Evolutionary conservation across 2,888 invertebrate genomes (phyloP), one percentile per base, ranked within the genome.

Genomic region (Ormyrus labotus): DNA sequence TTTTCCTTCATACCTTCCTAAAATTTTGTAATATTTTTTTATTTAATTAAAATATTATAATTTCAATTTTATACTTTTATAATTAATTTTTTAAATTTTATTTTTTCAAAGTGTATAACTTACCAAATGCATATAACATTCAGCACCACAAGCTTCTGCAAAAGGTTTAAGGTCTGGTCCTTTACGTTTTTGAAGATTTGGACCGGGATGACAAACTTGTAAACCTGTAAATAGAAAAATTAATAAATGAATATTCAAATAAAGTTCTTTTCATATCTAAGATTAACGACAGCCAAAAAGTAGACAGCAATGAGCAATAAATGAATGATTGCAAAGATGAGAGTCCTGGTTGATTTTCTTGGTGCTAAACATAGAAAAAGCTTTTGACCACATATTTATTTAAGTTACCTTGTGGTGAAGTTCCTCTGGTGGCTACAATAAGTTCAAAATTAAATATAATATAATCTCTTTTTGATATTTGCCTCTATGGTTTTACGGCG

Each of bases 141-240:
- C 95, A 51, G 94, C 90, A 9, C 98, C 95, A 90, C 98, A 98
- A 0, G 98, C 96, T 84, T 97, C 97, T 0, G 94, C 92, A 88
- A 96, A 96, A 0, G 96, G 94, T 90, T 97, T 97, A 83, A 97
- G 92, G 88, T 98, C 98, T 0, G 97, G 97, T 45, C 96, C 96
- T 89, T 96, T 96, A 71, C 98, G 93, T 90, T 96, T 97, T 85
- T 95, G 94, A 86, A 97, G 93, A 92, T 97, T 97, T 2, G 98
- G 98, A 50, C 96, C 96, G 0, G 97, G 97, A 91, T 98, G 97
- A 88, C 97, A 96, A 51, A 95, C 96, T 92, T 96, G 96, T 82
- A 96, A 92, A 86, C 96, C 97, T 97, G 90, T 57, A 81, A 85
- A 71, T 11, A 83, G 69, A 79, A 55, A 53, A 80, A 67, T 53